Evolutionary conservation across 2,113 vertebrate species (phyloP).

Genomic region (Nothobranchius furzeri): DNA sequence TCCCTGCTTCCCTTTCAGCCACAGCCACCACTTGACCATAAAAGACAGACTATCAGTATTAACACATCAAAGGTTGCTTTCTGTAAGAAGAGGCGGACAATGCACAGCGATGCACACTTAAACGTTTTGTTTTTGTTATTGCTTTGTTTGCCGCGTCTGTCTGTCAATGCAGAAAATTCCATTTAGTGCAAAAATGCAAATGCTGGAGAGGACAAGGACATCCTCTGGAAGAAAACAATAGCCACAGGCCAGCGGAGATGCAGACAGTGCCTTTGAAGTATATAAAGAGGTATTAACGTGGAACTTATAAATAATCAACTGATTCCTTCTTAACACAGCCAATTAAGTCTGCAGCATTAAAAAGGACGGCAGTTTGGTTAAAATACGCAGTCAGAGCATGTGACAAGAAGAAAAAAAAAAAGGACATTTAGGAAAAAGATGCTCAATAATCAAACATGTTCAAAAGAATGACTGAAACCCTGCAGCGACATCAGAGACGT

Average conservation of each 20-base stretch:
- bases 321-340: constrained; percentile 76
- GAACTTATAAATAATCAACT: constrained; percentile 87
- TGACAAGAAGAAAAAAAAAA: constrained; percentile 40
- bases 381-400: constrained; percentile 23
- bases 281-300: constrained; percentile 83
- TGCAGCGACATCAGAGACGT: constrained; percentile 57
- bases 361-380: constrained; percentile 35
- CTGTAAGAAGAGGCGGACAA: constrained; percentile 78
- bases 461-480: constrained; percentile 49
- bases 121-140: constrained; percentile 81
- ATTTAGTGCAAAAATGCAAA: constrained; percentile 90
- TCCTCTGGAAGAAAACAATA: constrained; percentile 84
- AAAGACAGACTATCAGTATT: constrained; percentile 83
- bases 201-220: constrained; percentile 81
- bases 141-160: constrained; percentile 76
- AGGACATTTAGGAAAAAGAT: constrained; percentile 66
- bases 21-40: constrained; percentile 82
- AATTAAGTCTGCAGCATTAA: constrained; percentile 74
- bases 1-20: constrained; percentile 48
- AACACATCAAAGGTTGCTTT: constrained; percentile 92
- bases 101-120: constrained; percentile 85
- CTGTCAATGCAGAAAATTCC: constrained; percentile 88
- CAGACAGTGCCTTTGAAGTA: constrained; percentile 85
- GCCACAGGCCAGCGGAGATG: constrained; percentile 69
- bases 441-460: constrained; percentile 51